Percentiles rank a stretch among this genome's conserved stretches.
phyloP scores from a whole-genome alignment of 2,113 vertebrate species.

The Plestiodon gilberti region DNA sequence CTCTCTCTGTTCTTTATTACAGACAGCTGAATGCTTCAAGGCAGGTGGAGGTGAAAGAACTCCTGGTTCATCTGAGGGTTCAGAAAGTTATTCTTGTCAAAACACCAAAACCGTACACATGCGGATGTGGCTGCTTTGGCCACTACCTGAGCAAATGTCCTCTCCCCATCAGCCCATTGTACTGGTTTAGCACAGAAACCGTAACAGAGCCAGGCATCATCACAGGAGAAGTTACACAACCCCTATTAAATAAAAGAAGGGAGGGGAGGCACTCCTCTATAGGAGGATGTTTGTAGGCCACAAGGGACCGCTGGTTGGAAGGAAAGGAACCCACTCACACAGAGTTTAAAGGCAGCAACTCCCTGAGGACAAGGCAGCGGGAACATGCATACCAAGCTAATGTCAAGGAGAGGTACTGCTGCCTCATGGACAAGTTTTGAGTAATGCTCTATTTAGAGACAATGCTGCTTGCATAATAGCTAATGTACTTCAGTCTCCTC shows the following conservation, averaged over 20 bases:
- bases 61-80: neutral
- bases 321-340: neutral
- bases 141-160: neutral
- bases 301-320: neutral
- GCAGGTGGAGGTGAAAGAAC: neutral
- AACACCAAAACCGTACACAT: neutral
- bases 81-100: neutral
- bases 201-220: neutral
- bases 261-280: neutral
- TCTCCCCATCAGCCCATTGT: conserved; percentile 3
- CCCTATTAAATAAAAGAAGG: neutral
- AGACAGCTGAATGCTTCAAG: neutral
- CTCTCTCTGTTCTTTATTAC: neutral
- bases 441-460: neutral
- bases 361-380: rapidly evolving
- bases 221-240: conserved; percentile 17
- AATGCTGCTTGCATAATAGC: rapidly evolving
- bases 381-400: rapidly evolving
- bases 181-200: conserved; percentile 68
- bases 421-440: neutral
- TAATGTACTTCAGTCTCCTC: neutral
- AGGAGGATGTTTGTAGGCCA: neutral
- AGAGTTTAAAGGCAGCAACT: neutral
- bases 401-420: neutral
- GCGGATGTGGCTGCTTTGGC: neutral